Percentiles rank a stretch among this genome's conserved stretches.
These are phyloP conservation scores for Prosapia bicincta DNA, from an alignment of 2,888 invertebrate species.

Conservation along the genomic window DNA sequence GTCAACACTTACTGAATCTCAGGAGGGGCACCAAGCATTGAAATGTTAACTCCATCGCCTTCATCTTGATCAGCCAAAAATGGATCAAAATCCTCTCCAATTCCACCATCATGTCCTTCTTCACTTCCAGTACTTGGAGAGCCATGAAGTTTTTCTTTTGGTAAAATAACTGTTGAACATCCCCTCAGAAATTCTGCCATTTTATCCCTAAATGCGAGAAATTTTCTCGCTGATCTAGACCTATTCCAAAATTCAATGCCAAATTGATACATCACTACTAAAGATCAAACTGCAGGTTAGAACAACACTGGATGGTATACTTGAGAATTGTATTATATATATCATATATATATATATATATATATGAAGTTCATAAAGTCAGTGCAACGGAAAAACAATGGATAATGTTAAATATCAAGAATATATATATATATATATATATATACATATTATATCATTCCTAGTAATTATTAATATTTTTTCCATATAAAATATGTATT, in stretches of 20 bases:
- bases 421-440: too few species aligned
- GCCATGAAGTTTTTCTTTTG: slow-evolving; percentile 53
- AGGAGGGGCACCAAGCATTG: slow-evolving; percentile 49
- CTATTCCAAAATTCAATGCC: not conserved
- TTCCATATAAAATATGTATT: too few species aligned
- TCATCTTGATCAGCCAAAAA: slow-evolving; percentile 58
- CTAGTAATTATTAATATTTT: too few species aligned
- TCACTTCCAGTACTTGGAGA: slow-evolving; percentile 85
- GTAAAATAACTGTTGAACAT: slow-evolving; percentile 49
- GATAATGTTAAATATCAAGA: too few species aligned
- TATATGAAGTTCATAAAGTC: too few species aligned
- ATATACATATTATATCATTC: too few species aligned
- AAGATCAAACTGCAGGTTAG: too few species aligned
- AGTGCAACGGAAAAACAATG: too few species aligned
- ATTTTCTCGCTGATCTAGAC: not conserved
- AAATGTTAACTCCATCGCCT: slow-evolving; percentile 54
- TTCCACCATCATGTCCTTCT: slow-evolving; percentile 59
- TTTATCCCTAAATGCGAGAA: not conserved
- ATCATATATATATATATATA: too few species aligned
- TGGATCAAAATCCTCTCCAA: slow-evolving; percentile 57
- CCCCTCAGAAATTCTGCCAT: slow-evolving; percentile 54
- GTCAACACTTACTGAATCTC: slow-evolving; percentile 48
- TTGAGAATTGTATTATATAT: too few species aligned
- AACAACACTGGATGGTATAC: too few species aligned
- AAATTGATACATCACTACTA: too few species aligned